Percentiles rank a stretch among this genome's conserved stretches.
These are phyloP conservation scores for Sympetrum striolatum DNA, from an alignment of 2,888 invertebrate species.

Conservation along the genomic window DNA sequence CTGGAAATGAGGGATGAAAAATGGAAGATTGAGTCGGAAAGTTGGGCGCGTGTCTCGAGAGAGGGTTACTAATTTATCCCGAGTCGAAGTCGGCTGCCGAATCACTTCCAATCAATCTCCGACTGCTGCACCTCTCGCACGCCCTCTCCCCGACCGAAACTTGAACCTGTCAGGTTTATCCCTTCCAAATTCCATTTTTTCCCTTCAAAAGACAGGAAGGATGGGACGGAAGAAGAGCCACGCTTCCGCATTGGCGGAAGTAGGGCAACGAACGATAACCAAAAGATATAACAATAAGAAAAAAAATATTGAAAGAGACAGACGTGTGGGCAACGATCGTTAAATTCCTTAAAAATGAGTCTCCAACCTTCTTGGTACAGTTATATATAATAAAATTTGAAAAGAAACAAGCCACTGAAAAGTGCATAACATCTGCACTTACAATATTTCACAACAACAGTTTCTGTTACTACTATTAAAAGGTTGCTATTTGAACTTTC, in stretches of 20 bases:
- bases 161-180: neutral
- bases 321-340: neutral
- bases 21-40: neutral
- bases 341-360: no score
- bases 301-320: neutral
- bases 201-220: neutral
- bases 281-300: neutral
- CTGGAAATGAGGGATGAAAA: neutral
- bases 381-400: no score
- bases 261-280: neutral
- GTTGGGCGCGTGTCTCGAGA: neutral
- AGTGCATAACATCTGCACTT: no score
- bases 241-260: neutral
- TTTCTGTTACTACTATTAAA: no score
- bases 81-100: neutral
- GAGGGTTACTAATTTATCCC: neutral
- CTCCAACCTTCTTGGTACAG: no score
- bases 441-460: no score
- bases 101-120: neutral
- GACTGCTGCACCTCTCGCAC: neutral
- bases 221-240: neutral
- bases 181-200: neutral
- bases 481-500: no score
- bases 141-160: neutral
- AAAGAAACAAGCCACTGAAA: no score